These are phyloP conservation scores for Halcyon smyrnensis DNA, from an alignment of 2,797 vertebrate genomes.

Conservation along the genomic window DNA sequence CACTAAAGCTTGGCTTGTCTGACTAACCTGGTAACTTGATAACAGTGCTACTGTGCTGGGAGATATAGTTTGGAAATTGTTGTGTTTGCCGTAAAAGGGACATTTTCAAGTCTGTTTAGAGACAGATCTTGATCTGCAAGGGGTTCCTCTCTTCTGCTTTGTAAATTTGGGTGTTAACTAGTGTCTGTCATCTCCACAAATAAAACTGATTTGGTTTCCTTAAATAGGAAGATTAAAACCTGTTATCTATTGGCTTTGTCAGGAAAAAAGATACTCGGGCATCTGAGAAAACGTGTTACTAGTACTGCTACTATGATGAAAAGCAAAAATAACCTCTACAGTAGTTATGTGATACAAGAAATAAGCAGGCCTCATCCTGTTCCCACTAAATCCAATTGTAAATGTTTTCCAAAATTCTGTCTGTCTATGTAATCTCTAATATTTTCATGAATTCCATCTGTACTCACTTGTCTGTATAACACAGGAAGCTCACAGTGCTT, in stretches of 20 bases:
- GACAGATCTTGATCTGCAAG: background rate
- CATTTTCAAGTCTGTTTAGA: background rate
- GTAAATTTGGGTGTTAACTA: background rate
- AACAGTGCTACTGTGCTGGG: slow-evolving; percentile 1
- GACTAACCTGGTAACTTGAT: slow-evolving; percentile 18
- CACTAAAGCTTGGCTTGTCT: slow-evolving; percentile 36
- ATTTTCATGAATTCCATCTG: background rate
- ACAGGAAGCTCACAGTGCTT: background rate
- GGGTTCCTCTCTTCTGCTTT: background rate
- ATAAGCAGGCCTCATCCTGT: background rate
- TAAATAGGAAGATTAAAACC: background rate
- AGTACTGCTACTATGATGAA: background rate
- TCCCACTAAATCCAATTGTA: background rate
- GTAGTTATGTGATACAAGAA: background rate
- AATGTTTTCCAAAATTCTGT: slow-evolving; percentile 14
- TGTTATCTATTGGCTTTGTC: background rate
- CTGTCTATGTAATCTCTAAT: background rate
- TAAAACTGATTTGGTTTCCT: background rate
- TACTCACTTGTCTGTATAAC: background rate
- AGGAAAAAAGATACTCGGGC: background rate
- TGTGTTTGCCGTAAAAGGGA: background rate
- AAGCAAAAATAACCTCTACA: background rate
- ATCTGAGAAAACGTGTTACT: background rate
- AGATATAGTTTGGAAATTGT: background rate
- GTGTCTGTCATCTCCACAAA: background rate